Percentiles rank a stretch among this genome's conserved stretches.
Conservation (phyloP, 1,140 invertebrate genomes). For the Drosophila auraria region DNA sequence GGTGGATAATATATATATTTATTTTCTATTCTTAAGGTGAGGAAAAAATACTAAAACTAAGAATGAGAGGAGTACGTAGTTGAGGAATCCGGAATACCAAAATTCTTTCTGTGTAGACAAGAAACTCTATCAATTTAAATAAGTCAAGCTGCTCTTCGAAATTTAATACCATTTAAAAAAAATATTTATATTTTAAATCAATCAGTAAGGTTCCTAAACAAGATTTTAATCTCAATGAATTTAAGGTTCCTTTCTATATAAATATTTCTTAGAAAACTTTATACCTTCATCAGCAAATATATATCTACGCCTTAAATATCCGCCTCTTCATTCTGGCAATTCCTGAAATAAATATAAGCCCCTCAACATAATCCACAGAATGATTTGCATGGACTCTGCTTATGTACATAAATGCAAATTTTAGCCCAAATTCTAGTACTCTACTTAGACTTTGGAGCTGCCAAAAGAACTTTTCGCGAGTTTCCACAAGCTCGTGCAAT, state of each 20-base stretch:
- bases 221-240: no score
- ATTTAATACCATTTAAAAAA: neutral
- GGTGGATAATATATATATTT: no score
- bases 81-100: no score
- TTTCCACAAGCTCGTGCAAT: constrained; percentile 20
- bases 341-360: constrained; percentile 11
- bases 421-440: constrained; percentile 41
- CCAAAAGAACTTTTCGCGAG: constrained; percentile 17
- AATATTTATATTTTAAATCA: neutral
- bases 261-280: no score
- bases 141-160: neutral
- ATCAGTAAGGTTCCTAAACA: no score
- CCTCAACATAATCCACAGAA: constrained; percentile 20
- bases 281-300: neutral
- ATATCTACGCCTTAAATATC: neutral
- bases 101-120: no score
- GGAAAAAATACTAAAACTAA: no score
- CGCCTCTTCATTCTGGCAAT: neutral
- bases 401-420: constrained; percentile 45
- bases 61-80: no score
- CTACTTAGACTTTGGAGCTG: constrained; percentile 27
- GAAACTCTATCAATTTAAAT: neutral
- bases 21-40: no score
- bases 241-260: neutral
- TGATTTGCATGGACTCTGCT: constrained; percentile 36